These are phyloP conservation scores for Phylloscopus collybita DNA, from an alignment of 2,797 vertebrate genomes.

Conservation along the genomic window DNA sequence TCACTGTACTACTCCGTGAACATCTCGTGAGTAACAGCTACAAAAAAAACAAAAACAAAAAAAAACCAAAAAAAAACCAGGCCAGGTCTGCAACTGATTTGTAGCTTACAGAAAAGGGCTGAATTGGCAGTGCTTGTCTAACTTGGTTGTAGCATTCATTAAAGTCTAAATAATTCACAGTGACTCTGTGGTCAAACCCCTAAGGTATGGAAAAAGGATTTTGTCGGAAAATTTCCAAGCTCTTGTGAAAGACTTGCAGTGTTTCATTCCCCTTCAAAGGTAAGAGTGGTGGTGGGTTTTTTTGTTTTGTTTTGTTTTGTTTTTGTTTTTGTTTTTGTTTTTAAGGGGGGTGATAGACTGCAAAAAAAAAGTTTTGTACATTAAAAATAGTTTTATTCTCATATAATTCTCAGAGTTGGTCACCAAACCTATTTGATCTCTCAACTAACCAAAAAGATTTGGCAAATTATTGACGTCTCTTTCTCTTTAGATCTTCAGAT, in stretches of 20 bases:
- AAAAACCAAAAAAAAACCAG: not conserved
- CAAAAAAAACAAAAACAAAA: not conserved
- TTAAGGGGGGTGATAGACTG: not conserved
- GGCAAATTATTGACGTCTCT: not conserved
- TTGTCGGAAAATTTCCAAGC: not conserved
- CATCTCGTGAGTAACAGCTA: not conserved
- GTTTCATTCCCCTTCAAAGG: not conserved
- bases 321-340: not conserved
- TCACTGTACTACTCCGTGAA: not conserved
- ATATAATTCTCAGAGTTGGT: not conserved
- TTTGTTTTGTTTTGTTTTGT: not conserved
- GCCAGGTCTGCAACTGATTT: not conserved
- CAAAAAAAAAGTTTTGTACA: not conserved
- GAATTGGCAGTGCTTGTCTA: not conserved
- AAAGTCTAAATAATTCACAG: constrained; percentile 1
- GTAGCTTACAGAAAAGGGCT: not conserved
- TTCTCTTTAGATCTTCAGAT: not conserved
- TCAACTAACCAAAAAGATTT: not conserved
- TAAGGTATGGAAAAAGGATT: not conserved
- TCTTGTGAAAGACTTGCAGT: not conserved
- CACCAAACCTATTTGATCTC: not conserved
- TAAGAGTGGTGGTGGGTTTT: not conserved
- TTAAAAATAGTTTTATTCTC: not conserved
- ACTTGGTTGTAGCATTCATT: not conserved
- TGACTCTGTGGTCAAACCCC: not conserved